Conservation (phyloP, 2,113 vertebrate species). For the Oriolus oriolus region DNA sequence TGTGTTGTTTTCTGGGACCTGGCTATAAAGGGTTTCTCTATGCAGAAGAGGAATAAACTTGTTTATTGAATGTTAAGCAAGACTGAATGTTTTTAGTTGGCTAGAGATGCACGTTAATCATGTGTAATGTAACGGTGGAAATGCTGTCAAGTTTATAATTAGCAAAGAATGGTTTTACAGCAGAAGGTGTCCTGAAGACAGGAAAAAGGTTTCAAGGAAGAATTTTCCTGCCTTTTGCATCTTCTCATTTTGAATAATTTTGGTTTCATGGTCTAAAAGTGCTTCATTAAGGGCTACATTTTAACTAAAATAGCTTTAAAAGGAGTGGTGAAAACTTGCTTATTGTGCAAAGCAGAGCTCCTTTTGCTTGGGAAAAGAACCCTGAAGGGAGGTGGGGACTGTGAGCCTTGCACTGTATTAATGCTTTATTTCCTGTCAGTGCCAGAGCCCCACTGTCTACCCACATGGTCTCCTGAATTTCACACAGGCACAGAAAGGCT, state of each 20-base stretch:
- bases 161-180: background rate
- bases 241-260: background rate
- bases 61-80: background rate
- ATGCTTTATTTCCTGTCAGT: background rate
- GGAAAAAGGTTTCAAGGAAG: background rate
- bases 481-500: background rate
- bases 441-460: background rate
- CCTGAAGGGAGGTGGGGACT: background rate
- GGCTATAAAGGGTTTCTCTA: background rate
- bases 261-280: background rate
- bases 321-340: background rate
- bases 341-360: background rate
- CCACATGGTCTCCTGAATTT: background rate
- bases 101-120: background rate
- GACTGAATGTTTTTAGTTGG: background rate
- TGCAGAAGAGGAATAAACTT: background rate
- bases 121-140: background rate
- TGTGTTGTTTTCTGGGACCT: background rate
- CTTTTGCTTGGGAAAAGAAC: background rate
- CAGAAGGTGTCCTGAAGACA: background rate
- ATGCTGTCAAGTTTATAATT: background rate
- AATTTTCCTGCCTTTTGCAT: background rate
- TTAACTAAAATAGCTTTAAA: background rate
- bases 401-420: background rate
- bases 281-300: background rate